Conservation (phyloP, 2,113 vertebrate genomes). For the Ammodytes dubius region DNA sequence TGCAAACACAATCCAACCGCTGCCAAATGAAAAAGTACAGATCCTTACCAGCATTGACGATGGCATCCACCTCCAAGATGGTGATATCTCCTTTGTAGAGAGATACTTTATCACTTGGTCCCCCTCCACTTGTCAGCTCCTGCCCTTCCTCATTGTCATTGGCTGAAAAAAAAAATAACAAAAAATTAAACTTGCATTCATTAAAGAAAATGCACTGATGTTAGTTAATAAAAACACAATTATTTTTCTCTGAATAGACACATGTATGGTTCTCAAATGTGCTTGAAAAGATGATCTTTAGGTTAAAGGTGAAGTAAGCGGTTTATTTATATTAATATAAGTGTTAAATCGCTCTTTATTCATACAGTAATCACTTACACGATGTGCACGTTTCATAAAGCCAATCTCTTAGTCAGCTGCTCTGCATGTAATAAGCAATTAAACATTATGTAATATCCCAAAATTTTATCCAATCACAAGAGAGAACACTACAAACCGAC, state of each 20-base stretch:
- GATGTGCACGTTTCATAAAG: no score
- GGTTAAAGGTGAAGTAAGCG: not conserved
- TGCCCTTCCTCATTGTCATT: slow-evolving; percentile 82
- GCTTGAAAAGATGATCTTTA: not conserved
- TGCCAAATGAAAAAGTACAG: slow-evolving; percentile 19
- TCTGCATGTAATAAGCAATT: no score
- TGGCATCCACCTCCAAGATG: slow-evolving; percentile 94
- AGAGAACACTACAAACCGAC: no score
- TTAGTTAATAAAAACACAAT: not conserved
- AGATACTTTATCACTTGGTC: slow-evolving; percentile 92
- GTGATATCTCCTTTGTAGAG: slow-evolving; percentile 99
- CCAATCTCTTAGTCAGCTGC: no score
- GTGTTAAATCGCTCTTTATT: no score
- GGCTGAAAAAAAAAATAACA: slow-evolving; percentile 67
- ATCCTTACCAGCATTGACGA: slow-evolving; percentile 97
- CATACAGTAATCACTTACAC: no score
- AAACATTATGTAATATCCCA: no score
- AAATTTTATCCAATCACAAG: no score
- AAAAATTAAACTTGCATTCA: not conserved
- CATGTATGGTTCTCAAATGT: not conserved
- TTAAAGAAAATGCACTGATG: not conserved
- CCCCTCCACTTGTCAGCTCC: slow-evolving; percentile 51
- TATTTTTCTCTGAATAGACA: not conserved
- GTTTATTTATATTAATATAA: no score
- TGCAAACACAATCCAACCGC: slow-evolving; percentile 7